Percentiles rank a stretch among this genome's conserved stretches.
phyloP scores from a whole-genome alignment of 2,113 vertebrate species.

The Riparia riparia region DNA sequence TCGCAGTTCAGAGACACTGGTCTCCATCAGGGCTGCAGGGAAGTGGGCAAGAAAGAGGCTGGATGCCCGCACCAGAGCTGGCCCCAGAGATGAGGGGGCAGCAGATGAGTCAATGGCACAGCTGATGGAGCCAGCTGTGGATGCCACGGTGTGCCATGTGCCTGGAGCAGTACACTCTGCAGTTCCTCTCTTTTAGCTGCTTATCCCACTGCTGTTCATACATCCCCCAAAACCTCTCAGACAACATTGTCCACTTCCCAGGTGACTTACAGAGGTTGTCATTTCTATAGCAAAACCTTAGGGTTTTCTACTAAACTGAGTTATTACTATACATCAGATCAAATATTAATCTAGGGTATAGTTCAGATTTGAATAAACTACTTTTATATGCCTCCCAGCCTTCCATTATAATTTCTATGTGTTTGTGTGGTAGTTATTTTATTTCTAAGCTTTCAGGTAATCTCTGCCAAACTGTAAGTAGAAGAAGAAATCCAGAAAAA shows the following conservation, averaged over 20 bases:
- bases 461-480: neutral
- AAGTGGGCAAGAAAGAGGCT: neutral
- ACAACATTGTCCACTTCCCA: accelerated
- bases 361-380: neutral
- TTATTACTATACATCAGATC: neutral
- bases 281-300: neutral
- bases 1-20: accelerated
- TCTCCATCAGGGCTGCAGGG: neutral
- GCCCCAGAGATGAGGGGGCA: neutral
- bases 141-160: neutral
- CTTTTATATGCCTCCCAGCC: neutral
- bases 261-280: neutral
- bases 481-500: neutral
- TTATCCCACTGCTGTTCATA: neutral
- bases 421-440: neutral
- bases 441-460: neutral
- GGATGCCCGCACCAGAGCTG: neutral
- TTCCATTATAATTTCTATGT: neutral
- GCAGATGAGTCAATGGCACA: neutral
- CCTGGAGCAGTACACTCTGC: neutral
- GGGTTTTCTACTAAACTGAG: accelerated
- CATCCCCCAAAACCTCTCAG: neutral
- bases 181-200: neutral
- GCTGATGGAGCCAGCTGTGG: neutral
- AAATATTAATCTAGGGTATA: neutral